A percentile compares a stretch with the other conserved stretches of the same genome.
Evolutionary conservation across 2,113 vertebrate genomes (phyloP).

Genomic region (Odontesthes bonariensis): DNA sequence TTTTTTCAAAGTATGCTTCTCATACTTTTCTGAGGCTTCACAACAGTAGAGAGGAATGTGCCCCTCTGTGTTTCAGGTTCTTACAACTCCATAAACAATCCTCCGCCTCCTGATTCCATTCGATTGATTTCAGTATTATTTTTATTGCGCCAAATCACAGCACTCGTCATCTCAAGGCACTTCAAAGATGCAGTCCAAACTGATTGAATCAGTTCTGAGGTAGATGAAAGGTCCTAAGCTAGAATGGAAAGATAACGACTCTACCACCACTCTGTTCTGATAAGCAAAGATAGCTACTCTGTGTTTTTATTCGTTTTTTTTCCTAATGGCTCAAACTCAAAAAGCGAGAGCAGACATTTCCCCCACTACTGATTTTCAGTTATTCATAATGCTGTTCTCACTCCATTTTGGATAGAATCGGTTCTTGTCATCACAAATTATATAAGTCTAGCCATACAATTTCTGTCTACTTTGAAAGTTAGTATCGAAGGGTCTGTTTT

Average conservation of each 20-base stretch:
- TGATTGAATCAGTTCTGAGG: neutral
- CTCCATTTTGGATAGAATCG: neutral
- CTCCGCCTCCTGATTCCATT: too few relatives aligned
- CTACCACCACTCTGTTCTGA: conserved; percentile 34
- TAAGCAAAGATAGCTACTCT: conserved; percentile 16
- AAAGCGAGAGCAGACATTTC: neutral
- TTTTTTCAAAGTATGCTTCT: conserved; percentile 14
- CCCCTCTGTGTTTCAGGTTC: conserved; percentile 23
- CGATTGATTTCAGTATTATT: too few relatives aligned
- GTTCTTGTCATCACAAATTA: neutral
- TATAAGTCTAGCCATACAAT: neutral
- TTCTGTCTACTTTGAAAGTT: neutral
- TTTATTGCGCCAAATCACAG: too few relatives aligned
- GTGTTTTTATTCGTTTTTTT: conserved; percentile 28
- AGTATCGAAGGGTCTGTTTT: neutral
- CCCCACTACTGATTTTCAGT: neutral
- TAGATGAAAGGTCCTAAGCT: conserved; percentile 65
- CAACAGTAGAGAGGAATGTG: conserved; percentile 47
- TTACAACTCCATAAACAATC: conserved; percentile 43
- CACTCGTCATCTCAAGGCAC: too few relatives aligned
- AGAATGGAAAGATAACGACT: conserved; percentile 62
- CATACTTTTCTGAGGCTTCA: conserved; percentile 5
- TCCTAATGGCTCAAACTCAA: conserved; percentile 40
- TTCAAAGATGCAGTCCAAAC: too few relatives aligned
- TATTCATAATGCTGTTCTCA: too few relatives aligned